Percentiles rank a stretch among this genome's conserved stretches.
phyloP scores from a whole-genome alignment of 2,888 invertebrate genomes.

The Sturmia bella region DNA sequence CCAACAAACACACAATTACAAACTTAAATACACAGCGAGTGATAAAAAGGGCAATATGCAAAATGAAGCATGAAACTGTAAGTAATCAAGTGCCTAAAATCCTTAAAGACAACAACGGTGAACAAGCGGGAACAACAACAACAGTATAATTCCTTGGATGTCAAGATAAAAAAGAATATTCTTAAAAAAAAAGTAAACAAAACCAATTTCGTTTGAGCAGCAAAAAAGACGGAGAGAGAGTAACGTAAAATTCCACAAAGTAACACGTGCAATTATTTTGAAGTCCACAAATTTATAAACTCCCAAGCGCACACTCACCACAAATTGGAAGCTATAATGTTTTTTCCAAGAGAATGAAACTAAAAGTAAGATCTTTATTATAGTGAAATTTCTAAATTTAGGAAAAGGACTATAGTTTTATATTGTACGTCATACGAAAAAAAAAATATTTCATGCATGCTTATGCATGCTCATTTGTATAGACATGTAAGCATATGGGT shows the following conservation, averaged over 20 bases:
- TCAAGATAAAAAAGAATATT: constrained; percentile 40
- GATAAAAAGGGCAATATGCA: constrained; percentile 64
- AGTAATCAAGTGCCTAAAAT: constrained; percentile 69
- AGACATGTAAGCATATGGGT: too few species aligned
- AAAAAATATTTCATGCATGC: too few species aligned
- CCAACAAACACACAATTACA: constrained; percentile 5
- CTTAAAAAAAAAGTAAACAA: constrained; percentile 62
- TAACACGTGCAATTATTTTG: constrained; percentile 60
- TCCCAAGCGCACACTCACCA: constrained; percentile 62
- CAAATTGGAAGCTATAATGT: constrained; percentile 14
- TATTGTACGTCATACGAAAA: too few species aligned
- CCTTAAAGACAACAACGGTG: constrained; percentile 57
- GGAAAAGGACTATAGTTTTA: too few species aligned
- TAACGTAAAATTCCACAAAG: constrained; percentile 7
- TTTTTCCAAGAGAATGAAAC: not conserved
- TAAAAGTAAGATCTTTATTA: too few species aligned
- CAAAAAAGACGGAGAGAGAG: constrained; percentile 20
- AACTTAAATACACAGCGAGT: constrained; percentile 2
- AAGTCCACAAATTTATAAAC: constrained; percentile 12
- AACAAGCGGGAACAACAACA: constrained; percentile 7
- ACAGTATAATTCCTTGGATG: constrained; percentile 31
- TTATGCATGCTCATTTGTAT: too few species aligned
- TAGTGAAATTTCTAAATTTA: too few species aligned
- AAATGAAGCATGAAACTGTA: constrained; percentile 70
- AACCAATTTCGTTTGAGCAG: constrained; percentile 22